Conservation (phyloP, 2,888 invertebrate genomes). For the Drosophila kuntzei region DNA sequence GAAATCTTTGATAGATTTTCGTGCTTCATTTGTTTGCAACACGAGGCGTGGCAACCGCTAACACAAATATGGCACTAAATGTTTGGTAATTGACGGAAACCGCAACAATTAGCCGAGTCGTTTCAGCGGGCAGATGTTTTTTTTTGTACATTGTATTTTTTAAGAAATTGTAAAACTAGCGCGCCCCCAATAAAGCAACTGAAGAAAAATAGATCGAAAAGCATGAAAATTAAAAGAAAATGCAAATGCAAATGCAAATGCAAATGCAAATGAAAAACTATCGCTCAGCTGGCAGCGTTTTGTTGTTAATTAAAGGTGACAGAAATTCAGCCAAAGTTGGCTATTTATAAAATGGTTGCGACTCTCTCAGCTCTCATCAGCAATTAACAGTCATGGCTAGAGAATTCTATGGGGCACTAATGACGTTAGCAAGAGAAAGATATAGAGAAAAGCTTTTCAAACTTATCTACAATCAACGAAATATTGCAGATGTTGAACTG, state of each 20-base stretch:
- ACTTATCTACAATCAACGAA: conserved; percentile 13
- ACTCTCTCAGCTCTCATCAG: not conserved
- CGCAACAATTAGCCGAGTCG: conserved; percentile 64
- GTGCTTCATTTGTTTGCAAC: conserved; percentile 57
- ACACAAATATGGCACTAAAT: conserved; percentile 63
- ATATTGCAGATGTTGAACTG: conserved; percentile 2
- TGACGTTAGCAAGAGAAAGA: not conserved
- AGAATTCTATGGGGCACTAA: not conserved
- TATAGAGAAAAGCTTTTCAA: not conserved
- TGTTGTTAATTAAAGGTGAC: conserved; percentile 68
- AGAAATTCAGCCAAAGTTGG: conserved; percentile 57
- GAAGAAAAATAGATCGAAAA: conserved; percentile 27
- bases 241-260: conserved; percentile 22
- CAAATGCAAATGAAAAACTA: conserved; percentile 48
- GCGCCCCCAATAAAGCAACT: conserved; percentile 54
- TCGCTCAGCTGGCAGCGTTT: conserved; percentile 42
- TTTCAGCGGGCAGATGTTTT: conserved; percentile 18
- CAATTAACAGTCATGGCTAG: conserved; percentile 9
- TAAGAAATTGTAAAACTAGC: conserved; percentile 43
- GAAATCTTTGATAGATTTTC: conserved; percentile 46
- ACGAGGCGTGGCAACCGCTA: conserved; percentile 55
- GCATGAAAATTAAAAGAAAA: conserved; percentile 52
- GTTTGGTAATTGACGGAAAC: conserved; percentile 75
- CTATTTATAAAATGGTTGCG: conserved; percentile 59
- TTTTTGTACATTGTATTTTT: not conserved